Conservation (phyloP, 2,888 invertebrate species). For the Drosophila ezoana region DNA sequence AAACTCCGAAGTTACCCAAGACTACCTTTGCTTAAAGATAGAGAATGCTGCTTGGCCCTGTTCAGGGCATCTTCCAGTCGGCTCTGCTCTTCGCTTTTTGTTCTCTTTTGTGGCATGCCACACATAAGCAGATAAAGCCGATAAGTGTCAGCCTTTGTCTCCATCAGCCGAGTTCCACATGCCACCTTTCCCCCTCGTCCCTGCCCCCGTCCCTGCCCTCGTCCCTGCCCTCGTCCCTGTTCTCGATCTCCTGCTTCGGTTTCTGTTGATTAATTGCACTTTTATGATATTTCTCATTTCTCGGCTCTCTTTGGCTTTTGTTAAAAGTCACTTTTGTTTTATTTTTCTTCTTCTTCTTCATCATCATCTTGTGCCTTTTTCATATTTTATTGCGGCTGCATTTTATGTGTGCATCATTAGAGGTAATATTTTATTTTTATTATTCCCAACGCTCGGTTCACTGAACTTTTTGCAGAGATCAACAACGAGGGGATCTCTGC, state of each 20-base stretch:
- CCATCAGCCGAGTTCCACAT: slow-evolving; percentile 11
- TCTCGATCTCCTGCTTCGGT: slow-evolving; percentile 41
- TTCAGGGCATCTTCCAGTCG: too few relatives aligned
- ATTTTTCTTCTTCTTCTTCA: background rate
- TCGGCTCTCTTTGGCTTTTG: slow-evolving; percentile 16
- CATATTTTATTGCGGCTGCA: slow-evolving; percentile 53
- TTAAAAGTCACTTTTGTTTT: slow-evolving; percentile 17
- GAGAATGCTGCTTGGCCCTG: too few relatives aligned
- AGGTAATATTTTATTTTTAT: slow-evolving; percentile 47
- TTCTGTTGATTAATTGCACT: slow-evolving; percentile 65
- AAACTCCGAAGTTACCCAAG: too few relatives aligned
- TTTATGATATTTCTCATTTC: slow-evolving; percentile 56
- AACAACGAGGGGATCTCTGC: background rate
- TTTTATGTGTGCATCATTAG: slow-evolving; percentile 57
- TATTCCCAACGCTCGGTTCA: slow-evolving; percentile 51
- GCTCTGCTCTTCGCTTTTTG: background rate
- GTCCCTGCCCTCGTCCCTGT: background rate
- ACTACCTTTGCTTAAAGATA: too few relatives aligned
- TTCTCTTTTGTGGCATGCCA: slow-evolving; percentile 22
- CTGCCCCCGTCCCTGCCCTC: background rate
- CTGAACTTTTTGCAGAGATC: slow-evolving; percentile 56
- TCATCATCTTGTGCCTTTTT: slow-evolving; percentile 11
- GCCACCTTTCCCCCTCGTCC: background rate
- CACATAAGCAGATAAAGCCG: slow-evolving; percentile 72
- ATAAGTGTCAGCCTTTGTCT: slow-evolving; percentile 75